phyloP scores from a whole-genome alignment of 1,140 invertebrate genomes.

The Mylabris phalerata region DNA sequence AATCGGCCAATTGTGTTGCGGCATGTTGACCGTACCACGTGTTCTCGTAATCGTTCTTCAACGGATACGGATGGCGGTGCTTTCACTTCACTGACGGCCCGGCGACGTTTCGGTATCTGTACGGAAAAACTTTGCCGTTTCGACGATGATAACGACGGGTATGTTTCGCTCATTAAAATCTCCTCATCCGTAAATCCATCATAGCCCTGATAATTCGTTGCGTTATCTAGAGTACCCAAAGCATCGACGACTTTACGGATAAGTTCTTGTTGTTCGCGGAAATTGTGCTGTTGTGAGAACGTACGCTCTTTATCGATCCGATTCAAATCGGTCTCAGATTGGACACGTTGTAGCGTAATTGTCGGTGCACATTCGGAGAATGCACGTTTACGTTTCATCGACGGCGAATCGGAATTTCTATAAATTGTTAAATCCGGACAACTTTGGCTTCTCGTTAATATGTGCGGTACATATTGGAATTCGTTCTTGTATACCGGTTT shows the following conservation, averaged over 20 bases:
- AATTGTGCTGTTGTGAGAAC: conserved; percentile 49
- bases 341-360: conserved; percentile 51
- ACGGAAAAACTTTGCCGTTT: conserved; percentile 45
- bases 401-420: conserved; percentile 40
- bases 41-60: conserved; percentile 48
- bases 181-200: conserved; percentile 41
- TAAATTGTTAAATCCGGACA: conserved; percentile 56
- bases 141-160: conserved; percentile 45
- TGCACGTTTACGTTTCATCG: conserved; percentile 51
- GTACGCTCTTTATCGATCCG: conserved; percentile 70
- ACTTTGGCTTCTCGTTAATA: conserved; percentile 46
- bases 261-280: conserved; percentile 64
- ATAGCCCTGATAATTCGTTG: conserved; percentile 37
- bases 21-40: conserved; percentile 63
- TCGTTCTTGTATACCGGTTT: conserved; percentile 50
- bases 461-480: conserved; percentile 32
- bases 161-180: conserved; percentile 59
- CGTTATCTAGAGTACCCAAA: conserved; percentile 50
- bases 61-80: conserved; percentile 41
- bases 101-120: conserved; percentile 45
- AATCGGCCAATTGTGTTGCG: conserved; percentile 40
- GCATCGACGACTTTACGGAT: conserved; percentile 68
- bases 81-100: conserved; percentile 46
- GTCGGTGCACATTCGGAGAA: conserved; percentile 49
- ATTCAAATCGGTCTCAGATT: conserved; percentile 68